Evolutionary conservation across 2,888 invertebrate species (phyloP).

Genomic region (Apotomis betuletana): DNA sequence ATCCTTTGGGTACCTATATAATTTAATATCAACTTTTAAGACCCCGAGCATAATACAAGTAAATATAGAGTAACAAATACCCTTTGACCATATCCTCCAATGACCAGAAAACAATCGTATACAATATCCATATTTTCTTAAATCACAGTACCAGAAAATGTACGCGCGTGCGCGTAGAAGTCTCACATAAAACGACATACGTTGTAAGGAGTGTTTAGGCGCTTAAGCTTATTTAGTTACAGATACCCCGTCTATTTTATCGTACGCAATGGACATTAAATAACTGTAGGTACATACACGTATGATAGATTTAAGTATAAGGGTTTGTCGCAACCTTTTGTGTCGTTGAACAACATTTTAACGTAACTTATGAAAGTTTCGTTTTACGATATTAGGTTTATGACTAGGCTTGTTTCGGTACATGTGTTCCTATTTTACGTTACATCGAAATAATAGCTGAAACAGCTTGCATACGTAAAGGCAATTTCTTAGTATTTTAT

Average conservation of each 20-base stretch:
- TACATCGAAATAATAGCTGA: conserved; percentile 2
- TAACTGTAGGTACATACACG: conserved; percentile 10
- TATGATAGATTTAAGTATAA: conserved; percentile 6
- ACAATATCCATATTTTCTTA: conserved; percentile 17
- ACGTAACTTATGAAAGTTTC: conserved; percentile 39
- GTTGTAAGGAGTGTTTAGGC: not conserved
- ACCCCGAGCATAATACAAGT: not conserved
- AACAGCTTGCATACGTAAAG: conserved; percentile 1
- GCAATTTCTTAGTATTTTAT: not conserved
- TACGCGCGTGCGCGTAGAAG: conserved; percentile 3
- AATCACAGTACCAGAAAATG: conserved; percentile 8
- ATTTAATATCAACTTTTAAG: no score
- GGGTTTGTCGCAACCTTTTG: conserved; percentile 29
- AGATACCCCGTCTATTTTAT: conserved; percentile 20
- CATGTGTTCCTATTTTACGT: conserved; percentile 17
- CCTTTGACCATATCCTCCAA: not conserved
- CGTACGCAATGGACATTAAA: conserved; percentile 27
- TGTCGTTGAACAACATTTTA: conserved; percentile 30
- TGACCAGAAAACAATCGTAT: conserved; percentile 10
- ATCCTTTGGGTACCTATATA: no score
- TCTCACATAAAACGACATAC: not conserved
- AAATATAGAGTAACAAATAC: not conserved
- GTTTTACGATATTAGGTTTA: conserved; percentile 30
- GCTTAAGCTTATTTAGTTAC: conserved; percentile 7
- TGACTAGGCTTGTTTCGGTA: conserved; percentile 15